phyloP scores from a whole-genome alignment of 2,797 vertebrate species.

The Liasis olivaceus region DNA sequence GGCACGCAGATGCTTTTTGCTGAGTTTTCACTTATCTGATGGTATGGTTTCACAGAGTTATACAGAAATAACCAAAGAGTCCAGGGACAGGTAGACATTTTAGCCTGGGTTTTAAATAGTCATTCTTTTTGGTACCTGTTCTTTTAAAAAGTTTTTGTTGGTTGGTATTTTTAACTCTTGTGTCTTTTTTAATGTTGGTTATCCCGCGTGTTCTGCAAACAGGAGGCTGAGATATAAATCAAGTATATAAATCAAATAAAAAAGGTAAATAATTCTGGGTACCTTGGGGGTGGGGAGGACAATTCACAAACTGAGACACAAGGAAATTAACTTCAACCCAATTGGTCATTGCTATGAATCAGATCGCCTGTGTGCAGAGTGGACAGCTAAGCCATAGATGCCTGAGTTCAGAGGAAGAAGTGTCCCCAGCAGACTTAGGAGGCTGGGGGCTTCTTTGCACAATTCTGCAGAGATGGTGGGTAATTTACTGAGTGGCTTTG shows the following conservation, averaged over 20 bases:
- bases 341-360: conserved; percentile 77
- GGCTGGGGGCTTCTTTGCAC: conserved; percentile 89
- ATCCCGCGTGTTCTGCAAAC: neutral
- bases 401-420: conserved; percentile 79
- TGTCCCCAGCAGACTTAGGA: conserved; percentile 94
- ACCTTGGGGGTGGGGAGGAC: neutral
- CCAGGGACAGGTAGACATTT: neutral
- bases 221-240: neutral
- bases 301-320: conserved; percentile 50
- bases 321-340: conserved; percentile 61
- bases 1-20: neutral
- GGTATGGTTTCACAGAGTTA: neutral
- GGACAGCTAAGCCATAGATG: conserved; percentile 79
- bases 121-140: neutral
- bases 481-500: conserved; percentile 87
- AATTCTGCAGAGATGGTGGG: conserved; percentile 93
- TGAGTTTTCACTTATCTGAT: neutral
- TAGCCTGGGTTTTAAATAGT: neutral
- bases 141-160: neutral
- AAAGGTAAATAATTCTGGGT: neutral
- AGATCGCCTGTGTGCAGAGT: conserved; percentile 73
- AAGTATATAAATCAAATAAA: neutral
- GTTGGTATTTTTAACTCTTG: too few species aligned
- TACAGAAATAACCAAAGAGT: neutral
- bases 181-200: neutral